Conservation (phyloP, 2,888 invertebrate genomes). For the Melitaea athalia region DNA sequence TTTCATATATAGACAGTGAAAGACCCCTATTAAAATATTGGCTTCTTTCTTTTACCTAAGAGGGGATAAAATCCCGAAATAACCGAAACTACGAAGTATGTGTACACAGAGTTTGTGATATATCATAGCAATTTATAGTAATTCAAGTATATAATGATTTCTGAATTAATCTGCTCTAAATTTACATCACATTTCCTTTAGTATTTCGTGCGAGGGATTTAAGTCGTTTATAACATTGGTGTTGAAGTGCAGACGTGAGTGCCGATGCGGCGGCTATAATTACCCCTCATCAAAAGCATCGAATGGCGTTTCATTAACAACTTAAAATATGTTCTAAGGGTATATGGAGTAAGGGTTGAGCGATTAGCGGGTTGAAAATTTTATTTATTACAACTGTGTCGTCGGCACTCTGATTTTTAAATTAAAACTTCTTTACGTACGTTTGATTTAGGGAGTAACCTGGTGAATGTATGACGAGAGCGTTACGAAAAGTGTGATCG, state of each 20-base stretch:
- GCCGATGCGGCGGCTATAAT: slow-evolving; percentile 38
- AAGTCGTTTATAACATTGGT: slow-evolving; percentile 4
- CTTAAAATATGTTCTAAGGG: slow-evolving; percentile 53
- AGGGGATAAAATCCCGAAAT: too few species aligned
- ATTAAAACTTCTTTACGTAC: too few species aligned
- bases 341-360: slow-evolving; percentile 6
- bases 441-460: too few species aligned
- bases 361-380: background rate
- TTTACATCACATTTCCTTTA: background rate
- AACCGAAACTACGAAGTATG: too few species aligned
- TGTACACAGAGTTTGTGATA: too few species aligned
- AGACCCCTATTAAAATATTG: too few species aligned
- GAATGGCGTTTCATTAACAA: slow-evolving; percentile 66
- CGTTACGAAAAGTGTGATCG: too few species aligned
- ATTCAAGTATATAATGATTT: background rate
- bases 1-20: too few species aligned
- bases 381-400: background rate
- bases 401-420: too few species aligned
- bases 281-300: slow-evolving; percentile 57
- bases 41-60: too few species aligned
- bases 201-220: background rate
- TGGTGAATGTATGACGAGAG: too few species aligned
- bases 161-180: background rate
- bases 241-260: slow-evolving; percentile 23
- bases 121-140: too few species aligned